Conservation (phyloP, 2,888 invertebrate species). For the Morpho deidamia region DNA sequence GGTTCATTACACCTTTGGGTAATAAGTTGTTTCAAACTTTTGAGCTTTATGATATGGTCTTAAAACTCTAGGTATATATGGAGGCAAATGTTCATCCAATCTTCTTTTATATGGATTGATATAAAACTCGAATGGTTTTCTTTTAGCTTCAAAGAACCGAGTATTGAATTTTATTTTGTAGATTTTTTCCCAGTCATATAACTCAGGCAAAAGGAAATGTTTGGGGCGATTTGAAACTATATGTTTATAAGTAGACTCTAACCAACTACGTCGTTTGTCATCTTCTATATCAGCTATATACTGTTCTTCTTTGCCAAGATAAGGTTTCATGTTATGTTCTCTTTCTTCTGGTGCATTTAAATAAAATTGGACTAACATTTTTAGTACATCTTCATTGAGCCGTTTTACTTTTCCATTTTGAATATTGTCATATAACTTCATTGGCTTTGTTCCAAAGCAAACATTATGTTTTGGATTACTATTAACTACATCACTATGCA, state of each 20-base stretch:
- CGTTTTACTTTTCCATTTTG: constrained; percentile 85
- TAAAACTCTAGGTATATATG: constrained; percentile 83
- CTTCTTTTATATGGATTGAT: constrained; percentile 80
- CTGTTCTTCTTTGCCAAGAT: constrained; percentile 78
- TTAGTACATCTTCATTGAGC: constrained; percentile 88
- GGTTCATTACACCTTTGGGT: constrained; percentile 70
- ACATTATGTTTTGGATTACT: constrained; percentile 86
- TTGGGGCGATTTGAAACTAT: constrained; percentile 83
- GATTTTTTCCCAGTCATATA: constrained; percentile 89
- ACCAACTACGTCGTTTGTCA: constrained; percentile 82
- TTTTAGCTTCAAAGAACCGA: constrained; percentile 82
- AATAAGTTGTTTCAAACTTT: constrained; percentile 83
- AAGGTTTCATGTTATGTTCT: constrained; percentile 84
- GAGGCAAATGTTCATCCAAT: constrained; percentile 82
- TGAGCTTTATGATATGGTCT: constrained; percentile 80
- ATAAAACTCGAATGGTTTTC: constrained; percentile 83
- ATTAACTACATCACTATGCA: constrained; percentile 80
- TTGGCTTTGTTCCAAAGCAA: constrained; percentile 86
- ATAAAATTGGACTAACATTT: constrained; percentile 85
- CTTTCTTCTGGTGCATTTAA: constrained; percentile 82
- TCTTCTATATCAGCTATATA: constrained; percentile 83
- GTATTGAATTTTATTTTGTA: constrained; percentile 86
- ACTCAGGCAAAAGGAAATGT: constrained; percentile 81
- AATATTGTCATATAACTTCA: constrained; percentile 86
- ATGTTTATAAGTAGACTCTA: constrained; percentile 83